Evolutionary conservation across 1,140 invertebrate species (phyloP), one percentile per base, ranked within the genome.

Genomic region (Musca domestica): DNA sequence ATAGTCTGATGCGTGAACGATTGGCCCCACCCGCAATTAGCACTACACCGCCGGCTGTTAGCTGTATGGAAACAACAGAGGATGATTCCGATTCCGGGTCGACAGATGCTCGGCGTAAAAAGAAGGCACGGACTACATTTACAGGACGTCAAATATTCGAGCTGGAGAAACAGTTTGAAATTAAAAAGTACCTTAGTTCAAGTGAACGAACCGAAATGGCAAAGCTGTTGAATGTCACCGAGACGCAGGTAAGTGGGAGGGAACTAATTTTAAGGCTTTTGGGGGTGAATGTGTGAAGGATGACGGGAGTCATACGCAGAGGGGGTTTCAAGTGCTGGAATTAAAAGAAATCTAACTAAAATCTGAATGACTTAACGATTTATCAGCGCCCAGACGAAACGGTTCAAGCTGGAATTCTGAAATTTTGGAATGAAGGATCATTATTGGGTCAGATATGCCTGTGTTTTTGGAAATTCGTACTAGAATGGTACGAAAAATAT

Each of bases 141-240:
- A 96, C 95, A 0, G 95, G 95, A 2, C 82, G 94, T 61, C 95
- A 98, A 85, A 97, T 98, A 78, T 98, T 96, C 84, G 95, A 97
- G 83, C 84, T 98, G 77, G 95, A 98, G 84, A 94, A 95, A 80
- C 91, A 96, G 83, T 98, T 98, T 80, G 95, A 98, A 83, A 86
- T 93, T 66, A 98, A 97, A 85, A 98, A 98, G 83, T 98, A 98
- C 84, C 86, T 98, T 63, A 96, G 93, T 71, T 96, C 94, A n/a
- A 95, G 92, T 58, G 95, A 98, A 82, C 84, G 95, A 71, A 91
- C 94, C 15, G 95, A 96, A 74, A 95, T 97, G 92, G 95, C 95
- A 15, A 94, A 94, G 75, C 83, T 96, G 52, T 86, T 97, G 22
- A 95, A 94, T 78, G 95, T 98, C 67, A 98, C 95, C 9, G 95